These are phyloP conservation scores for Orthochromis indermauri DNA, from an alignment of 2,113 vertebrate genomes.

Conservation along the genomic window DNA sequence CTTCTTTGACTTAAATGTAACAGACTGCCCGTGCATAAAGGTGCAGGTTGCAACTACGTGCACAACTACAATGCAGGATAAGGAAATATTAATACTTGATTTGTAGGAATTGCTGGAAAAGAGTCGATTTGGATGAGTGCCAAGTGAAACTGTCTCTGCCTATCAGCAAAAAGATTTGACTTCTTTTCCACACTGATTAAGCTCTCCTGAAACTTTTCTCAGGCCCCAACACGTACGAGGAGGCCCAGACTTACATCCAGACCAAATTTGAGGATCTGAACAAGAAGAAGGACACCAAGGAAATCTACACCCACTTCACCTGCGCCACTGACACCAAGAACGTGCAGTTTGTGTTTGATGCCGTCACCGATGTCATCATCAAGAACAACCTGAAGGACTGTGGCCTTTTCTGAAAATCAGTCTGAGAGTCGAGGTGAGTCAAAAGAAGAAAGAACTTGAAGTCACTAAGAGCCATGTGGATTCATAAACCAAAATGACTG, in stretches of 20 bases:
- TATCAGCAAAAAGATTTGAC: neutral
- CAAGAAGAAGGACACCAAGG: slow-evolving; percentile 98
- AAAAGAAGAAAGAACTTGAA: neutral
- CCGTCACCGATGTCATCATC: slow-evolving; percentile 97
- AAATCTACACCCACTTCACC: slow-evolving; percentile 98
- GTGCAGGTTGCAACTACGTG: neutral
- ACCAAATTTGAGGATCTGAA: slow-evolving; percentile 98
- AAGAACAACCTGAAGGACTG: slow-evolving; percentile 99
- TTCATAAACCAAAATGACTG: neutral
- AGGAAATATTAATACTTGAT: neutral
- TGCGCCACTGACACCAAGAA: slow-evolving; percentile 99
- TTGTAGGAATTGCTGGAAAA: neutral
- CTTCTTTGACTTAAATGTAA: neutral
- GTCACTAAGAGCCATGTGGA: neutral
- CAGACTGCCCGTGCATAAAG: neutral
- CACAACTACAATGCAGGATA: neutral
- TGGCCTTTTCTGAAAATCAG: slow-evolving; percentile 80
- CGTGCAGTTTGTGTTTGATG: slow-evolving; percentile 97
- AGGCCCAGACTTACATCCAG: slow-evolving; percentile 93
- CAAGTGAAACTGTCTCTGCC: neutral
- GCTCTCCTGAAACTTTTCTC: neutral
- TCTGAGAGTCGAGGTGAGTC: slow-evolving; percentile 42
- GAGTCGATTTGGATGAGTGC: neutral
- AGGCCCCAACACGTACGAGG: slow-evolving; percentile 89
- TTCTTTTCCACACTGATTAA: neutral